phyloP scores from a whole-genome alignment of 2,797 vertebrate species.

The Pteronotus mesoamericanus region DNA sequence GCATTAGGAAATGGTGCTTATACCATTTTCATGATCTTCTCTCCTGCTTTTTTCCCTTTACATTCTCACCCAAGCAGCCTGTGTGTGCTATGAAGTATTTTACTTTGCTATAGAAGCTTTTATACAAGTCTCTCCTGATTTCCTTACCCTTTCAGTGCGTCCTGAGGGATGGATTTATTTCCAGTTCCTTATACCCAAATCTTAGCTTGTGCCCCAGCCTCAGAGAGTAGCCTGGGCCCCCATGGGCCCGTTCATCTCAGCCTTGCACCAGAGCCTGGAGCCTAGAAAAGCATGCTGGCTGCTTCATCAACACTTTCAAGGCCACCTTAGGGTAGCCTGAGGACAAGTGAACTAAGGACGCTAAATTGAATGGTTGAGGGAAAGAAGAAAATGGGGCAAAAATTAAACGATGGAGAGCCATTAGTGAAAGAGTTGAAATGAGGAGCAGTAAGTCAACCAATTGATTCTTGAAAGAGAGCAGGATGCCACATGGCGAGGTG shows the following conservation, averaged over 20 bases:
- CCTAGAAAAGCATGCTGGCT: background rate
- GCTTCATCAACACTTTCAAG: background rate
- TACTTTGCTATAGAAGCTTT: background rate
- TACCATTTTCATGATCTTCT: background rate
- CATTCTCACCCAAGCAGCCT: background rate
- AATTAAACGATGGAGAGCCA: background rate
- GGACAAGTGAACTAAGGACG: background rate
- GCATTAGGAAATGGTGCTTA: background rate
- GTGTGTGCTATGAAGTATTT: background rate
- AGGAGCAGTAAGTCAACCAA: background rate
- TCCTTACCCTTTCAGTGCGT: background rate
- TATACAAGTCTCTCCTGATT: background rate
- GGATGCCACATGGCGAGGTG: background rate
- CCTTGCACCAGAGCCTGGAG: background rate
- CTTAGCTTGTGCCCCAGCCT: background rate
- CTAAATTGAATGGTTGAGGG: background rate
- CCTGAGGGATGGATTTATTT: background rate
- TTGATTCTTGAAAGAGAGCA: background rate
- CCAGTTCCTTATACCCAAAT: background rate
- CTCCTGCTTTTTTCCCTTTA: background rate
- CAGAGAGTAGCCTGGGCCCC: no score
- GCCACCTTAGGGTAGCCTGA: background rate
- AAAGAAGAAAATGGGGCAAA: background rate
- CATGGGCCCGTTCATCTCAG: background rate
- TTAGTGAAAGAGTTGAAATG: background rate